phyloP scores from a whole-genome alignment of 2,113 vertebrate species.

The Tautogolabrus adspersus region DNA sequence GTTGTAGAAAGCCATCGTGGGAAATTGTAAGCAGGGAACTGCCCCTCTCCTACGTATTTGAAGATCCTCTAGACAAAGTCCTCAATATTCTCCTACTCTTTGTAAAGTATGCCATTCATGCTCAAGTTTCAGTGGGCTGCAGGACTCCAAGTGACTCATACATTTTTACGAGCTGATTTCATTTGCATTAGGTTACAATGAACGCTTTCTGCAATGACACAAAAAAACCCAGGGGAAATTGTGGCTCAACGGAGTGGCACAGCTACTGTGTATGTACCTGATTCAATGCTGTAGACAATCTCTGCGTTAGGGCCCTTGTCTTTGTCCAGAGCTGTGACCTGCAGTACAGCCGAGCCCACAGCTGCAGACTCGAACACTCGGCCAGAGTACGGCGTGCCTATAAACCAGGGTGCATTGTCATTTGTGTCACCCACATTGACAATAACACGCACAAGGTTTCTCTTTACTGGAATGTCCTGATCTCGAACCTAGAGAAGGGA shows the following conservation, averaged over 20 bases:
- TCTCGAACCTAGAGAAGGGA: slow-evolving; percentile 88
- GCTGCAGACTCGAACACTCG: slow-evolving; percentile 93
- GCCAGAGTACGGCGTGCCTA: slow-evolving; percentile 89
- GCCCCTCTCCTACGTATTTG: slow-evolving; percentile 64
- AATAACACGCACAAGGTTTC: slow-evolving; percentile 92
- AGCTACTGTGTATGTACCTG: slow-evolving; percentile 84
- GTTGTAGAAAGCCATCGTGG: slow-evolving; percentile 80
- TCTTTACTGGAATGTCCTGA: slow-evolving; percentile 96
- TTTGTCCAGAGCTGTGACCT: slow-evolving; percentile 94
- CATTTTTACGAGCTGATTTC: slow-evolving; percentile 67
- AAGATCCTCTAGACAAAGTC: slow-evolving; percentile 67
- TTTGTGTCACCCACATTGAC: slow-evolving; percentile 93
- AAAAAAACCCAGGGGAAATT: background rate
- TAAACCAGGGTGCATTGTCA: slow-evolving; percentile 95
- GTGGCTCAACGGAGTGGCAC: background rate
- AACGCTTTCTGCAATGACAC: slow-evolving; percentile 30
- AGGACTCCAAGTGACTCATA: slow-evolving; percentile 69
- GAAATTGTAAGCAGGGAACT: slow-evolving; percentile 70
- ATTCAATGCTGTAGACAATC: slow-evolving; percentile 93
- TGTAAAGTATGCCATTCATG: slow-evolving; percentile 80
- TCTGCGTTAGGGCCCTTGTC: slow-evolving; percentile 95
- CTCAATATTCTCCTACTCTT: slow-evolving; percentile 55
- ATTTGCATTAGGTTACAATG: slow-evolving; percentile 49
- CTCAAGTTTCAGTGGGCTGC: slow-evolving; percentile 65
- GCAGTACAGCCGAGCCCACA: slow-evolving; percentile 90